Conservation (phyloP, 2,888 invertebrate species). For the Leucania comma region DNA sequence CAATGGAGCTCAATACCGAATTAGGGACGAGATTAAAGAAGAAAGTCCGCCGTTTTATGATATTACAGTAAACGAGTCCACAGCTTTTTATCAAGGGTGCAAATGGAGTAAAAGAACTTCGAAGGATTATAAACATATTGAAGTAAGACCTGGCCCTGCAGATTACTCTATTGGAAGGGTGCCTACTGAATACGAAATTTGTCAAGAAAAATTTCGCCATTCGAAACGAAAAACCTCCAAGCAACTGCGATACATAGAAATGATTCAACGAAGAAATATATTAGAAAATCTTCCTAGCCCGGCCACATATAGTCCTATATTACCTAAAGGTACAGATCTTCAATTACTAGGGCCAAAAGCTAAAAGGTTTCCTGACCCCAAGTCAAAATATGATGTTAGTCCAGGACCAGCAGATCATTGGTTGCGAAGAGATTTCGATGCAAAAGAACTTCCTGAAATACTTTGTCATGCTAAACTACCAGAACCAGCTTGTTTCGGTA, state of each 20-base stretch:
- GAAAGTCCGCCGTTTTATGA: conserved; percentile 80
- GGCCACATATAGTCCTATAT: conserved; percentile 75
- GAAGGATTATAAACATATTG: conserved; percentile 58
- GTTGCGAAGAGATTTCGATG: conserved; percentile 80
- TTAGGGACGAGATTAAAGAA: conserved; percentile 53
- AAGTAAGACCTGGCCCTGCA: conserved; percentile 79
- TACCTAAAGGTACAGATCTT: conserved; percentile 71
- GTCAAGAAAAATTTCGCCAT: conserved; percentile 77
- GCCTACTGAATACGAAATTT: conserved; percentile 68
- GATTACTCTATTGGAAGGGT: conserved; percentile 73
- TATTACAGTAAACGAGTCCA: conserved; percentile 72
- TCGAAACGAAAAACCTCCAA: conserved; percentile 77
- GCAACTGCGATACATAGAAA: conserved; percentile 82
- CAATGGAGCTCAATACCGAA: conserved; percentile 67
- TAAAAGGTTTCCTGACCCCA: conserved; percentile 69
- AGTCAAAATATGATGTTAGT: conserved; percentile 56
- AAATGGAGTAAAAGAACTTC: conserved; percentile 84
- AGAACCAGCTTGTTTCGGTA: conserved; percentile 77
- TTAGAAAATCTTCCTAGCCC: conserved; percentile 80
- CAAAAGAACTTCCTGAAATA: conserved; percentile 60
- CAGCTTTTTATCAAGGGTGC: conserved; percentile 82
- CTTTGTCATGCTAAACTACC: conserved; percentile 75
- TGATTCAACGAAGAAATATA: conserved; percentile 76
- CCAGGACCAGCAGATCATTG: conserved; percentile 81
- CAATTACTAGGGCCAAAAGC: conserved; percentile 75